Evolutionary conservation across 2,797 vertebrate genomes (phyloP), one percentile per base, ranked within the genome.

Genomic region (Silurus aristotelis): DNA sequence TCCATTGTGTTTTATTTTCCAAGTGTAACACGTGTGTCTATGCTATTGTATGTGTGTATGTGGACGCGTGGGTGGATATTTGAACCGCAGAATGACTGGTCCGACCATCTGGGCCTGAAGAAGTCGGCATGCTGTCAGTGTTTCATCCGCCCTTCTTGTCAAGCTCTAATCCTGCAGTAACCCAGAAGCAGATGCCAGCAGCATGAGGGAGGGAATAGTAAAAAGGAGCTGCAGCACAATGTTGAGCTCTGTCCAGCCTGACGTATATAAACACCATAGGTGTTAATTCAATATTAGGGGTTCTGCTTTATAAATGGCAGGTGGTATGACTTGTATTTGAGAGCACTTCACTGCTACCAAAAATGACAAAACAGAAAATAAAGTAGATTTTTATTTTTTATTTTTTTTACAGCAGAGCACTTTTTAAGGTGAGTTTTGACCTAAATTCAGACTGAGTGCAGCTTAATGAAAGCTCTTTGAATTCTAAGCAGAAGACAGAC

Each of bases 141-240:
- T 87, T 84, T 91, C 91, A 90, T 87, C 89, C 90, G 56, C 91
- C 91, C 88, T 91, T 88, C 91, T 90, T 90, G 92, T 91, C 91
- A 91, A 90, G 93, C 93, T 92, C 92, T 95, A 93, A 95, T 95
- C 93, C 92, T 87, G 93, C 92, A 92, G 91, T 94, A 93, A 93
- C 90, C 93, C 93, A 93, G 93, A 93, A 93, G 91, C 95, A 95
- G 94, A 95, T 95, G 95, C 94, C 94, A 94, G 92, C 89, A 83
- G 91, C 91, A 90, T 86, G 92, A 94, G 91, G 89, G 86, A 93
- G 92, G 87, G 87, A 90, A 93, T 93, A 94, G 94, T 67, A 61
- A 81, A 93, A 94, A 94, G 92, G 93, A 94, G 92, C 89, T 92
- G 92, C 91, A 90, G 90, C 92, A 92, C 93, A 86, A 85, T 75